Evolutionary conservation across 2,797 vertebrate genomes (phyloP).

Genomic region (Protonibea diacanthus): DNA sequence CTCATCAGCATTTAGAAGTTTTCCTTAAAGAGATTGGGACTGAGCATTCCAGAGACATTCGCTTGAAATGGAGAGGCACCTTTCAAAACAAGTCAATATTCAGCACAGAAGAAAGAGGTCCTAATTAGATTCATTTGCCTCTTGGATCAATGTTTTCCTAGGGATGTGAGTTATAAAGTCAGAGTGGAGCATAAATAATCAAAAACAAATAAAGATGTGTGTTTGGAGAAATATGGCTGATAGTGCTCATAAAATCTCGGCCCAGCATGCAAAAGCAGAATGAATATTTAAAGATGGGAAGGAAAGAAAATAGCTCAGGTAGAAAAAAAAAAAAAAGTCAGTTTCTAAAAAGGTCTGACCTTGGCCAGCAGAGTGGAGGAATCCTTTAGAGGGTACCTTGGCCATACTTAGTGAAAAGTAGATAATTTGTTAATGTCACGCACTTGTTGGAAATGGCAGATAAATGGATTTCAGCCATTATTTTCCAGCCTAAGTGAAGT

Average conservation of each 20-base stretch:
- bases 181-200: conserved; percentile 88
- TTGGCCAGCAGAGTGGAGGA: conserved; percentile 83
- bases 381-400: conserved; percentile 89
- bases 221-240: conserved; percentile 86
- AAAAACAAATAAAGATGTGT: conserved; percentile 89
- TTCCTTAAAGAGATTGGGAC: conserved; percentile 82
- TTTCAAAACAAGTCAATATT: conserved; percentile 89
- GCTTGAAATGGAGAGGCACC: conserved; percentile 85
- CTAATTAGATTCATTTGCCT: conserved; percentile 90
- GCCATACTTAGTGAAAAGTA: conserved; percentile 90
- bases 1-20: conserved; percentile 81
- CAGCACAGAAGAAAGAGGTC: conserved; percentile 85
- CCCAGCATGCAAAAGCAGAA: conserved; percentile 79
- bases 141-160: conserved; percentile 88
- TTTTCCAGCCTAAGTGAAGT: conserved; percentile 90
- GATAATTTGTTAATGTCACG: conserved; percentile 91
- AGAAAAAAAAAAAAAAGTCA: conserved; percentile 62
- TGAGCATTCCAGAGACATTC: conserved; percentile 83
- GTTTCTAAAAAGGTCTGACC: conserved; percentile 87
- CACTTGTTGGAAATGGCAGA: conserved; percentile 92
- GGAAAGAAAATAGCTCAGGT: conserved; percentile 81
- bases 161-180: conserved; percentile 87
- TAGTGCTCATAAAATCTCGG: conserved; percentile 86
- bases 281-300: conserved; percentile 90
- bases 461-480: conserved; percentile 93